Evolutionary conservation across 2,888 invertebrate genomes (phyloP).

Genomic region (Agriotes lineatus): DNA sequence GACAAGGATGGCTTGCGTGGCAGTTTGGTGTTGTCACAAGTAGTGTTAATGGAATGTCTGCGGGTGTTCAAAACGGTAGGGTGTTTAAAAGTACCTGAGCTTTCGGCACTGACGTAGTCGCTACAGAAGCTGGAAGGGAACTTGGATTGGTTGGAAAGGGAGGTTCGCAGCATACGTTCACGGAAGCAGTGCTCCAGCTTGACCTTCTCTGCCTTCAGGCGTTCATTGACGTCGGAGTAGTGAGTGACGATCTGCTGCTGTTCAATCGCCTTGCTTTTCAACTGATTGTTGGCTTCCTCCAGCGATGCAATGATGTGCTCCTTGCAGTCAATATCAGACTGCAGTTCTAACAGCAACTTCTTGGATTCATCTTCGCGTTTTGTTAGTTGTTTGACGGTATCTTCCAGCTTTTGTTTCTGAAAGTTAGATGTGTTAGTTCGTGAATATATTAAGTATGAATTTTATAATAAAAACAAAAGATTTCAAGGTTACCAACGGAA

Average conservation of each 20-base stretch:
- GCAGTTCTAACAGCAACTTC: conserved; percentile 48
- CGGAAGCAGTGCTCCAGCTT: conserved; percentile 9
- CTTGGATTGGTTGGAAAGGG: background rate
- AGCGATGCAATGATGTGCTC: conserved; percentile 50
- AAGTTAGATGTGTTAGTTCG: too few species aligned
- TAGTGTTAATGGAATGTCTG: background rate
- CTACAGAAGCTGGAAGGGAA: background rate
- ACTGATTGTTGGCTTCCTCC: conserved; percentile 48
- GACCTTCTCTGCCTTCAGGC: conserved; percentile 18
- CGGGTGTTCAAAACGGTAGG: background rate
- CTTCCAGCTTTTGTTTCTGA: conserved; percentile 51
- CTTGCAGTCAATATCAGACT: conserved; percentile 50
- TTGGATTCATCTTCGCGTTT: conserved; percentile 48
- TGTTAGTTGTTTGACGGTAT: conserved; percentile 45
- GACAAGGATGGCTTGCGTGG: background rate
- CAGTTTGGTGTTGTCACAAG: background rate
- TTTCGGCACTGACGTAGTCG: background rate
- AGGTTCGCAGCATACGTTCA: background rate
- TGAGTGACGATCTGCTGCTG: conserved; percentile 51
- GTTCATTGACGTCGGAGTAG: conserved; percentile 51
- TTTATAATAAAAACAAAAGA: too few species aligned
- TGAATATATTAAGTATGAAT: too few species aligned
- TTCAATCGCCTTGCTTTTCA: conserved; percentile 48
- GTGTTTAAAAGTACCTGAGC: background rate
- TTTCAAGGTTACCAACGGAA: too few species aligned